Conservation (phyloP, 2,888 invertebrate species). For the Lithophane leautieri region DNA sequence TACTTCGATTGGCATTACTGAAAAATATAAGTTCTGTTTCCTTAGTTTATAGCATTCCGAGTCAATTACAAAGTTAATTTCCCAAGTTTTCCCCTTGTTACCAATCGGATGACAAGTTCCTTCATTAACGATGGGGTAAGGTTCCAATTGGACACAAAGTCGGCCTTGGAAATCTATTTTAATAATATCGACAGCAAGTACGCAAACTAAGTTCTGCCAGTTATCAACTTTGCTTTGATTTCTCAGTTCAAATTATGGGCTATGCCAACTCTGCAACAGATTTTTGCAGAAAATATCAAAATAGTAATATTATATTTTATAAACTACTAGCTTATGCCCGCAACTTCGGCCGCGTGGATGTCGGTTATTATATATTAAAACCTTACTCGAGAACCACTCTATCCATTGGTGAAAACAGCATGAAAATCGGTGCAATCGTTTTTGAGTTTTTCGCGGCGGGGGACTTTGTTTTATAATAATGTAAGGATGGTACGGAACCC, state of each 20-base stretch:
- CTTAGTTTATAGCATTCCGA: background rate
- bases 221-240: background rate
- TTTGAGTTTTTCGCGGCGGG: too few relatives aligned
- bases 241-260: background rate
- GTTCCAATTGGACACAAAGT: background rate
- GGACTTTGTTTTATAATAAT: too few relatives aligned
- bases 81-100: background rate
- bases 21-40: background rate
- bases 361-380: too few relatives aligned
- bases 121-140: background rate
- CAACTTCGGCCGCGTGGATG: too few relatives aligned
- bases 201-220: slow-evolving; percentile 4
- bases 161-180: background rate
- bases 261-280: background rate
- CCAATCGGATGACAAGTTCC: background rate
- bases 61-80: background rate
- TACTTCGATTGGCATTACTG: background rate
- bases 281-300: background rate
- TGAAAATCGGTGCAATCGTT: too few relatives aligned
- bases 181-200: background rate
- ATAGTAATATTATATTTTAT: background rate
- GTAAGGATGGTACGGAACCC: too few relatives aligned
- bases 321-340: too few relatives aligned
- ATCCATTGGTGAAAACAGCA: too few relatives aligned
- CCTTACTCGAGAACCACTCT: too few relatives aligned